phyloP scores from a whole-genome alignment of 1,140 invertebrate genomes.

The Drosophila elegans region DNA sequence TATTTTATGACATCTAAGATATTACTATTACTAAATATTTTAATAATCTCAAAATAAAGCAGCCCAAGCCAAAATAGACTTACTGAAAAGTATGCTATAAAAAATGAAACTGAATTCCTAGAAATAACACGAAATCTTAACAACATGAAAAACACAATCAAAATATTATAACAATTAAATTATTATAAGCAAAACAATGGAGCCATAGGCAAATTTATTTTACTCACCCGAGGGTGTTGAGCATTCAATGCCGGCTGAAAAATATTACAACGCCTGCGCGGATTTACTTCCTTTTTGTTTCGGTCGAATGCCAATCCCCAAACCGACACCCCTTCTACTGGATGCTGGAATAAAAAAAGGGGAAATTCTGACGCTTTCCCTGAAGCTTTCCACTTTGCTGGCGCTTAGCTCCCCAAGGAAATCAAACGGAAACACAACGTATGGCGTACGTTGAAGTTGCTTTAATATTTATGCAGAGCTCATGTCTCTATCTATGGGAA shows the following conservation, averaged over 20 bases:
- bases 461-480: slow-evolving; percentile 75
- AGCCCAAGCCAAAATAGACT: too few species aligned
- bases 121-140: neutral
- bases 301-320: slow-evolving; percentile 2
- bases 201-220: neutral
- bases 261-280: slow-evolving; percentile 77
- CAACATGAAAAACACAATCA: neutral
- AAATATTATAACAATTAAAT: too few species aligned
- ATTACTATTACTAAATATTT: too few species aligned
- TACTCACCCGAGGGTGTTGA: slow-evolving; percentile 26
- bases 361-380: slow-evolving; percentile 49
- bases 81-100: slow-evolving; percentile 18
- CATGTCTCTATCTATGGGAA: slow-evolving; percentile 41
- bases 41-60: too few species aligned
- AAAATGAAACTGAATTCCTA: neutral
- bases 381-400: slow-evolving; percentile 24
- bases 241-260: slow-evolving; percentile 14
- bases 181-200: neutral
- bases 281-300: slow-evolving; percentile 57
- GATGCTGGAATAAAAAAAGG: slow-evolving; percentile 71
- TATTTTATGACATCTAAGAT: too few species aligned
- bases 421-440: slow-evolving; percentile 70
- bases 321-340: slow-evolving; percentile 35
- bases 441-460: slow-evolving; percentile 54
- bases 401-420: slow-evolving; percentile 64